phyloP scores from a whole-genome alignment of 2,113 vertebrate genomes.

The Alouatta palliata region DNA sequence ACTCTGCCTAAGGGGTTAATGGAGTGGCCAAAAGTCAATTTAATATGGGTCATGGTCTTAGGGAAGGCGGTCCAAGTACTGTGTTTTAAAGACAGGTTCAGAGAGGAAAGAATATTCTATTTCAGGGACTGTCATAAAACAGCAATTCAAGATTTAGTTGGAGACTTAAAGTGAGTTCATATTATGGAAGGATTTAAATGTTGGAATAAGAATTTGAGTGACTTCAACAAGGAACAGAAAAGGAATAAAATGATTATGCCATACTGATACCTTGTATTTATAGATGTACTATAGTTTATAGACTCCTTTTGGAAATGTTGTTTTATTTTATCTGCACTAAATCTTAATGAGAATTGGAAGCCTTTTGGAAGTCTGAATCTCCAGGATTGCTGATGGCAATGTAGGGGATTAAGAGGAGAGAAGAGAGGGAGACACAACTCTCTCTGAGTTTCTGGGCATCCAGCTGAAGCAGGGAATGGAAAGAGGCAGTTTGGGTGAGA shows the following conservation, averaged over 20 bases:
- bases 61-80: neutral
- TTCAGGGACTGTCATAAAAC: neutral
- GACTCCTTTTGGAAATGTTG: neutral
- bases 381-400: neutral
- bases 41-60: slow-evolving; percentile 23
- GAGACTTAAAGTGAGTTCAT: neutral
- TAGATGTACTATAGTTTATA: neutral
- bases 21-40: neutral
- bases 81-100: neutral
- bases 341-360: neutral
- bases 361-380: neutral
- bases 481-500: neutral
- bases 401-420: neutral
- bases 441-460: neutral
- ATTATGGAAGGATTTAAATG: slow-evolving; percentile 3
- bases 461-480: neutral
- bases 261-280: neutral
- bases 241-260: neutral
- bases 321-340: neutral
- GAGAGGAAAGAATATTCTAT: neutral
- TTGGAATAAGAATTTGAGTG: slow-evolving; percentile 15
- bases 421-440: neutral
- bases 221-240: neutral
- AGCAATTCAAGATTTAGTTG: neutral
- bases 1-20: slow-evolving; percentile 29